phyloP scores from a whole-genome alignment of 2,797 vertebrate species.

The Danio kyathit region DNA sequence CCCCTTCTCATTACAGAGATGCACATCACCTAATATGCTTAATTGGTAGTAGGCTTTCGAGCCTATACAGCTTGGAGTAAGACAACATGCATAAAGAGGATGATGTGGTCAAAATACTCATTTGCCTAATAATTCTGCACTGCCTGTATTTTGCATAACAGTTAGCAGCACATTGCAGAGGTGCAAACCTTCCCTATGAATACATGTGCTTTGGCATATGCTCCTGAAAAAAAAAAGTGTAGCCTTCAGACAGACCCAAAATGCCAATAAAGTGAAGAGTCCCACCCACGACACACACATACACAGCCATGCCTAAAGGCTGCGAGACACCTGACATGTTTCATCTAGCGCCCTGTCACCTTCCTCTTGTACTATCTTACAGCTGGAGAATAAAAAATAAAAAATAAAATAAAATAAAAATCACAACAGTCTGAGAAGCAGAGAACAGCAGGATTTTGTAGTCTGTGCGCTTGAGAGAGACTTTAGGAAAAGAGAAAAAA shows the following conservation, averaged over 20 bases:
- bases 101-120: too few species aligned
- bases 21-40: too few species aligned
- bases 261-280: conserved; percentile 65
- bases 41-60: too few species aligned
- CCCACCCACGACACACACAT: conserved; percentile 44
- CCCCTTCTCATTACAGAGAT: too few species aligned
- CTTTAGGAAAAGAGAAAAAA: background rate
- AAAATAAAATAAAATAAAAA: conserved; percentile 62
- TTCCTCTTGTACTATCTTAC: conserved; percentile 58
- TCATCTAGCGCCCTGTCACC: conserved; percentile 74
- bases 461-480: background rate
- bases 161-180: conserved; percentile 11
- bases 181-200: conserved; percentile 27
- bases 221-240: conserved; percentile 22
- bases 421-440: conserved; percentile 59
- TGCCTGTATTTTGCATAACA: background rate
- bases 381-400: conserved; percentile 69
- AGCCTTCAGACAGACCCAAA: conserved; percentile 49
- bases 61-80: too few species aligned
- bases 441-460: conserved; percentile 59
- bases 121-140: too few species aligned
- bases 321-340: conserved; percentile 79
- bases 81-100: too few species aligned
- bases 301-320: conserved; percentile 68
- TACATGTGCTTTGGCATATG: conserved; percentile 29